Percentiles rank a stretch among this genome's conserved stretches.
phyloP scores from a whole-genome alignment of 2,888 invertebrate genomes.

The Leptopilina syphax region DNA sequence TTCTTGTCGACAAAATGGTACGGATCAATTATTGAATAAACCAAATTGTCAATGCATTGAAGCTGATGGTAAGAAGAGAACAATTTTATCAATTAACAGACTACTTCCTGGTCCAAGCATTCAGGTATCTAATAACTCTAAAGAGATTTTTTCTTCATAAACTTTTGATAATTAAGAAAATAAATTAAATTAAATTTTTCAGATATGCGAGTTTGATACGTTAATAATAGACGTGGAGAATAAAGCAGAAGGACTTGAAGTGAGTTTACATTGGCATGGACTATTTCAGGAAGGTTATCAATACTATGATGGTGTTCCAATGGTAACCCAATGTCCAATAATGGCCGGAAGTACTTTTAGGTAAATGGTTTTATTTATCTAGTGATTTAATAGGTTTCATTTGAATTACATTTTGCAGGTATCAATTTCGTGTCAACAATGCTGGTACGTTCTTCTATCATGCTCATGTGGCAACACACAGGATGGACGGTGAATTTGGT shows the following conservation, averaged over 20 bases:
- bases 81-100: constrained; percentile 89
- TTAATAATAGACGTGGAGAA: constrained; percentile 92
- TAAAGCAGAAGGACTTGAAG: constrained; percentile 90
- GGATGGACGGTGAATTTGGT: constrained; percentile 58
- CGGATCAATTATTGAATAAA: constrained; percentile 86
- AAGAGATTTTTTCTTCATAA: neutral
- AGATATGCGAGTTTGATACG: constrained; percentile 92
- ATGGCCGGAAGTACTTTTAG: constrained; percentile 90
- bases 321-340: constrained; percentile 93
- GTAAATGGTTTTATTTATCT: constrained; percentile 68
- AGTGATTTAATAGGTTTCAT: neutral
- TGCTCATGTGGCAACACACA: constrained; percentile 54
- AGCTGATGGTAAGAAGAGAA: constrained; percentile 91
- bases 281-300: constrained; percentile 89
- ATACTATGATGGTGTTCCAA: constrained; percentile 93
- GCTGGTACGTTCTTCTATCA: constrained; percentile 63
- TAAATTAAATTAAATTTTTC: constrained; percentile 74
- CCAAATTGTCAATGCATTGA: constrained; percentile 89
- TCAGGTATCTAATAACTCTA: constrained; percentile 80
- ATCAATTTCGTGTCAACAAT: constrained; percentile 53
- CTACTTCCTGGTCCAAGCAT: constrained; percentile 94
- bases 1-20: constrained; percentile 89
- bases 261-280: constrained; percentile 95
- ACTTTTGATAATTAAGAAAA: too few relatives aligned
- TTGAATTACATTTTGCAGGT: constrained; percentile 45